These are phyloP conservation scores for Apamea monoglypha DNA, from an alignment of 2,888 invertebrate genomes.

Conservation along the genomic window DNA sequence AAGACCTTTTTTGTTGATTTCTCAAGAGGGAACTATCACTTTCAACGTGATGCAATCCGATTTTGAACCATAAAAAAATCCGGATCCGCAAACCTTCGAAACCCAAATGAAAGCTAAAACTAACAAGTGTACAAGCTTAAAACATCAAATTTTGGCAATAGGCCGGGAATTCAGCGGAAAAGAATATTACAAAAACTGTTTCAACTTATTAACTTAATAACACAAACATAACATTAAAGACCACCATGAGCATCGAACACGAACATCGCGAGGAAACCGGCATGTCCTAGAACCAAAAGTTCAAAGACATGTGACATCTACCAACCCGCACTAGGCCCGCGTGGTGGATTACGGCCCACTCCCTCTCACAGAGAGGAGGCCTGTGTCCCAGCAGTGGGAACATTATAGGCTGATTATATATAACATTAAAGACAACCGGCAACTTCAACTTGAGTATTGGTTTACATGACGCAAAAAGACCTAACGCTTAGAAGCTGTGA, in stretches of 20 bases:
- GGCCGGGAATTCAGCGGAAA: background rate
- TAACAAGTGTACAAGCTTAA: slow-evolving; percentile 3
- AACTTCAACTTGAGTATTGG: slow-evolving; percentile 1
- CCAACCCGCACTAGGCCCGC: no score
- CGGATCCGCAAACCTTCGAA: background rate
- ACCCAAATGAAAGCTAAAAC: background rate
- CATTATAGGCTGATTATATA: no score
- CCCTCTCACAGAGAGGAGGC: no score
- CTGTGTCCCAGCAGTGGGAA: no score
- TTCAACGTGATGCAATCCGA: slow-evolving; percentile 27
- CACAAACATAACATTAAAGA: background rate
- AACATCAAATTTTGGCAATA: background rate
- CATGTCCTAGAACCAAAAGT: no score
- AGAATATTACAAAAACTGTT: background rate
- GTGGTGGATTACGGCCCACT: no score
- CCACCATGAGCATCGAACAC: no score
- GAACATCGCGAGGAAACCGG: no score
- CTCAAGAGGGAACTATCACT: slow-evolving; percentile 23
- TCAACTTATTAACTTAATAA: slow-evolving; percentile 6
- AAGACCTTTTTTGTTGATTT: slow-evolving; percentile 25
- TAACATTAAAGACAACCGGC: background rate
- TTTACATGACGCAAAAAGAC: background rate
- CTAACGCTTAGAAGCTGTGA: background rate
- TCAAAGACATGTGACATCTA: no score
- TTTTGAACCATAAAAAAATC: slow-evolving; percentile 3